These are phyloP conservation scores for Amblyteles armatorius DNA, from an alignment of 2,888 invertebrate species.

Conservation along the genomic window DNA sequence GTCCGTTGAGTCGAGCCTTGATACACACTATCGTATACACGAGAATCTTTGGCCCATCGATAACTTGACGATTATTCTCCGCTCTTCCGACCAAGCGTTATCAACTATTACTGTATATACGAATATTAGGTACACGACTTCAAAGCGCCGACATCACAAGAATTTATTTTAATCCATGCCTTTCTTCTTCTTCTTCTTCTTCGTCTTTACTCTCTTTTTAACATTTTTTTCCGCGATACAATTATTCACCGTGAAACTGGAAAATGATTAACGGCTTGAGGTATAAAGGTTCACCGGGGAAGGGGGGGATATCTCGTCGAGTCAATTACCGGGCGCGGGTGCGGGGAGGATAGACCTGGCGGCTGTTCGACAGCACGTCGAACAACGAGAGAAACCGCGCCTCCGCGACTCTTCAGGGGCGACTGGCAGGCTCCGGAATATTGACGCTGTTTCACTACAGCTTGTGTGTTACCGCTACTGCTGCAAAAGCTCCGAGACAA, in stretches of 20 bases:
- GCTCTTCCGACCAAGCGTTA: not conserved
- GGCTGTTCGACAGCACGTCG: conserved; percentile 1
- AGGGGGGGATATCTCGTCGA: conserved; percentile 53
- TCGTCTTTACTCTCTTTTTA: not conserved
- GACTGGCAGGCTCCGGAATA: conserved; percentile 51
- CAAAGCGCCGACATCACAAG: too few relatives aligned
- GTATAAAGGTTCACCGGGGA: conserved; percentile 56
- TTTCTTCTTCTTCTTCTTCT: not conserved
- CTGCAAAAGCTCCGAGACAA: conserved; percentile 50
- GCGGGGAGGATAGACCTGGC: conserved; percentile 7
- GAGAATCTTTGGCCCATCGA: not conserved
- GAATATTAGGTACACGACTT: too few relatives aligned
- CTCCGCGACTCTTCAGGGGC: conserved; percentile 47
- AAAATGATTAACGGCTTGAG: conserved; percentile 64
- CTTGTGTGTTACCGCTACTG: conserved; percentile 33
- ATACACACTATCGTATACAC: not conserved
- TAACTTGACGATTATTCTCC: not conserved
- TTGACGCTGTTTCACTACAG: conserved; percentile 45
- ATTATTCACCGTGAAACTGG: conserved; percentile 67
- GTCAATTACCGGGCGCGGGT: conserved; percentile 61
- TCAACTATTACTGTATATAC: not conserved
- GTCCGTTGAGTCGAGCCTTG: too few relatives aligned
- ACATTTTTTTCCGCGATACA: conserved; percentile 41
- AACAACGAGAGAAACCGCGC: conserved; percentile 18
- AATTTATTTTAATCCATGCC: too few relatives aligned